phyloP scores from a whole-genome alignment of 2,113 vertebrate genomes.

The Corythornis cristatus region DNA sequence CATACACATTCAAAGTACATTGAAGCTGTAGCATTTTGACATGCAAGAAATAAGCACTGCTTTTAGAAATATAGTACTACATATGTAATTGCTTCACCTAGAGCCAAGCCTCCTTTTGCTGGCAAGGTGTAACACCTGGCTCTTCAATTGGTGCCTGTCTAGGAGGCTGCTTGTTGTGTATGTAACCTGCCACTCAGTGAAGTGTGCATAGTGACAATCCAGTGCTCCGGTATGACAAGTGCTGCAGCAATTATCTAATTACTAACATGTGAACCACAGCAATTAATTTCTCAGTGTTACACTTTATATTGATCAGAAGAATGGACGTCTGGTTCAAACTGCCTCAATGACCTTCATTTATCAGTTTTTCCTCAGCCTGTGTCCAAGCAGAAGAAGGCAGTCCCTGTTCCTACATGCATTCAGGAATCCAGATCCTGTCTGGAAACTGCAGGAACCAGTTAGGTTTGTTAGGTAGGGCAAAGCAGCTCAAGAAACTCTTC shows the following conservation, averaged over 20 bases:
- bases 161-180: not conserved
- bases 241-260: constrained; percentile 8
- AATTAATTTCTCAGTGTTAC: not conserved
- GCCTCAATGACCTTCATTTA: not conserved
- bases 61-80: not conserved
- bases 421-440: not conserved
- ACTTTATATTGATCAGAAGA: not conserved
- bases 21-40: not conserved
- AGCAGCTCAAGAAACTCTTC: not conserved
- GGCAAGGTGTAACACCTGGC: constrained; percentile 36
- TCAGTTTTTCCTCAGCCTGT: not conserved
- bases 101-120: not conserved
- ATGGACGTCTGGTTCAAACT: not conserved
- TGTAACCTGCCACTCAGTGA: not conserved
- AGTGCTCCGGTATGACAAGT: not conserved
- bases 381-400: not conserved
- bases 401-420: not conserved
- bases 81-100: constrained; percentile 10
- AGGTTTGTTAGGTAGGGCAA: not conserved
- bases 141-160: constrained; percentile 53
- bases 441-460: not conserved
- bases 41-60: not conserved
- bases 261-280: not conserved
- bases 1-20: not conserved
- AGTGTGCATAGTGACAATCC: not conserved